A percentile compares a stretch with the other conserved stretches of the same genome.
These are phyloP conservation scores for Leucoma salicis DNA, from an alignment of 2,888 invertebrate genomes.

Conservation along the genomic window DNA sequence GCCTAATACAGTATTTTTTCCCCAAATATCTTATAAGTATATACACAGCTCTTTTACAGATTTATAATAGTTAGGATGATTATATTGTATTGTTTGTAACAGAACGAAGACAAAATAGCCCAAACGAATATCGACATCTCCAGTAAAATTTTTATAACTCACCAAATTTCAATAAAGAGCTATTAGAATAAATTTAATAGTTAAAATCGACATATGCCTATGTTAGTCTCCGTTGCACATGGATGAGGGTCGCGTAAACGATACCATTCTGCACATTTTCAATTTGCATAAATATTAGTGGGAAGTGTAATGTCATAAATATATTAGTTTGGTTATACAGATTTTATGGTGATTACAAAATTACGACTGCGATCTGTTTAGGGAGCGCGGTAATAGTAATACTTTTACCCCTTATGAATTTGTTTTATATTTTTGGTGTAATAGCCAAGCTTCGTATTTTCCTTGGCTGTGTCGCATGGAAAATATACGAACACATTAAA, in stretches of 20 bases:
- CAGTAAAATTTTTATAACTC: too few species aligned
- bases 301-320: slow-evolving; percentile 76
- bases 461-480: slow-evolving; percentile 3
- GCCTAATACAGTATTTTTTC: too few species aligned
- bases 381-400: slow-evolving; percentile 51
- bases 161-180: too few species aligned
- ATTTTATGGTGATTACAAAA: slow-evolving; percentile 81
- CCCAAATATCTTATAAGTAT: too few species aligned
- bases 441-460: slow-evolving; percentile 9
- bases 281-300: slow-evolving; percentile 82
- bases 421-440: slow-evolving; percentile 13
- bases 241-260: slow-evolving; percentile 73
- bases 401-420: slow-evolving; percentile 27
- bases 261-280: slow-evolving; percentile 76
- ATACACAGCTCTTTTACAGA: too few species aligned
- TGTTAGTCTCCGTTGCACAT: slow-evolving; percentile 43
- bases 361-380: slow-evolving; percentile 57
- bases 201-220: slow-evolving; percentile 61
- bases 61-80: too few species aligned
- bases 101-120: too few species aligned
- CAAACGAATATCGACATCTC: too few species aligned
- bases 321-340: slow-evolving; percentile 79
- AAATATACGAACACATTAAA: slow-evolving; percentile 25
- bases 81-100: too few species aligned
- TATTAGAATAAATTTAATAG: slow-evolving; percentile 30